Evolutionary conservation across 2,113 vertebrate species (phyloP).

Genomic region (Bostrychus sinensis): DNA sequence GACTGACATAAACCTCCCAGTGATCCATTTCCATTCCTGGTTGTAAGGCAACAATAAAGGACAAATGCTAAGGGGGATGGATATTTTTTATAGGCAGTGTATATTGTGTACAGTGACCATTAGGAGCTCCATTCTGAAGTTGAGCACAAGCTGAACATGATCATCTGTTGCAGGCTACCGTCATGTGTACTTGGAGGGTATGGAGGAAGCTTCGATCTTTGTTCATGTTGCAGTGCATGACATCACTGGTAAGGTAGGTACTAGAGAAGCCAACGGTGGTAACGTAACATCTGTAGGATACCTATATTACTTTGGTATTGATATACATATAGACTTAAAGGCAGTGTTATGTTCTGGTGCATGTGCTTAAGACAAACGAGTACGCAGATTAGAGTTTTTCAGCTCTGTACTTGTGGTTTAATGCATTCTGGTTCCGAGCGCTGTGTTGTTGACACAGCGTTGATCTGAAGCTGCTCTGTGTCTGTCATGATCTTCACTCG

Average conservation of each 20-base stretch:
- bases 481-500: slow-evolving; percentile 35
- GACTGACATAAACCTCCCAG: too few species aligned
- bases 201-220: slow-evolving; percentile 98
- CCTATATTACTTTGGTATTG: neutral
- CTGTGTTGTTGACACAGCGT: slow-evolving; percentile 50
- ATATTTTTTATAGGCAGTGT: too few species aligned
- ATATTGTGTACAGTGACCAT: too few species aligned
- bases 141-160: too few species aligned
- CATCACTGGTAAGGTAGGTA: slow-evolving; percentile 97
- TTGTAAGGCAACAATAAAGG: too few species aligned
- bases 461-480: slow-evolving; percentile 43
- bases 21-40: too few species aligned
- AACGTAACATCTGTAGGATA: neutral
- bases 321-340: neutral
- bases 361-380: neutral
- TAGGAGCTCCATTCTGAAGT: too few species aligned
- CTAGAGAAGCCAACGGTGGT: neutral
- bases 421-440: slow-evolving; percentile 15
- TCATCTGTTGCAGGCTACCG: slow-evolving; percentile 88
- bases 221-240: slow-evolving; percentile 94
- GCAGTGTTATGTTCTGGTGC: neutral
- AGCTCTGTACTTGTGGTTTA: neutral
- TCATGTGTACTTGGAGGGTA: slow-evolving; percentile 97
- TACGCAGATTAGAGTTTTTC: neutral
- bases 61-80: too few species aligned